These are phyloP conservation scores for Pemphigus obesinymphae DNA, from an alignment of 1,140 invertebrate genomes.

Conservation along the genomic window DNA sequence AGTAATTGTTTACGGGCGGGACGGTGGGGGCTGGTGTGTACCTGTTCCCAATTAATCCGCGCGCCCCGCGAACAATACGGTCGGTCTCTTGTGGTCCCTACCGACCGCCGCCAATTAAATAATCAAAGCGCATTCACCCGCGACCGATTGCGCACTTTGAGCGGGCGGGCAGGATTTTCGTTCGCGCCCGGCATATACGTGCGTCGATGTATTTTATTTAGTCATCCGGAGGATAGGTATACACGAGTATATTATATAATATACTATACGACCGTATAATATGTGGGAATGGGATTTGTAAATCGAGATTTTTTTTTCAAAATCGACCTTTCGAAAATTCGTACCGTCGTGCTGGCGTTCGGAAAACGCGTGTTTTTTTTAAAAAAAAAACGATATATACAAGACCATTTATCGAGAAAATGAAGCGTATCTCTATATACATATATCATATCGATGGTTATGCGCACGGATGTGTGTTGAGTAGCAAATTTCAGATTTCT, in stretches of 20 bases:
- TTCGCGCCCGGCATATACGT: not conserved
- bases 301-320: too few relatives aligned
- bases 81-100: not conserved
- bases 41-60: not conserved
- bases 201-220: too few relatives aligned
- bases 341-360: too few relatives aligned
- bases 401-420: too few relatives aligned
- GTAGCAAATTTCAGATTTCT: too few relatives aligned
- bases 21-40: not conserved
- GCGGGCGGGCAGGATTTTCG: not conserved
- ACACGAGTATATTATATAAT: not conserved
- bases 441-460: too few relatives aligned
- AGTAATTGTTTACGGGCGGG: conserved; percentile 1
- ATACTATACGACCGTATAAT: not conserved
- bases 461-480: too few relatives aligned
- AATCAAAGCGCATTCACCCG: conserved; percentile 34
- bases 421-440: too few relatives aligned
- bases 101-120: conserved; percentile 32
- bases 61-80: not conserved
- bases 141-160: not conserved
- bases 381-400: too few relatives aligned
- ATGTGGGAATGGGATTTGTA: not conserved
- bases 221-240: not conserved
- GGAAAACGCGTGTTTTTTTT: too few relatives aligned
- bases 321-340: too few relatives aligned